phyloP scores from a whole-genome alignment of 2,113 vertebrate genomes.

The Steatornis caripensis region DNA sequence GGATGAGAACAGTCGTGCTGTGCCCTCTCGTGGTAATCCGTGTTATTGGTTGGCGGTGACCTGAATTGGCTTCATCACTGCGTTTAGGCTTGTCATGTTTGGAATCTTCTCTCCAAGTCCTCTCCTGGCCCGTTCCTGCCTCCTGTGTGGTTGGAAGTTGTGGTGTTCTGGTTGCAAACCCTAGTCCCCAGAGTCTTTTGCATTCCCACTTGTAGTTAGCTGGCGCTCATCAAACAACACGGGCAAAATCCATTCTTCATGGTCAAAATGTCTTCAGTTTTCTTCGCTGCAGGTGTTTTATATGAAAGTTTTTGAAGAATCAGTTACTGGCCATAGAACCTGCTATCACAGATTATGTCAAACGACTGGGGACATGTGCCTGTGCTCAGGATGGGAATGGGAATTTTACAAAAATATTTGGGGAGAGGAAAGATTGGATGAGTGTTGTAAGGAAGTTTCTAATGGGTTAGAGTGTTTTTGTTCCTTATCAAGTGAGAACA shows the following conservation, averaged over 20 bases:
- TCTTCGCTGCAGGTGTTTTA: background rate
- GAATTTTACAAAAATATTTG: background rate
- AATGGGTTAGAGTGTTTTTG: background rate
- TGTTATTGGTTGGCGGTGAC: fast-evolving
- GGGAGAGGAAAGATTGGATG: background rate
- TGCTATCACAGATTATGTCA: background rate
- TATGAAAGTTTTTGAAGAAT: background rate
- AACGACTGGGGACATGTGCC: background rate
- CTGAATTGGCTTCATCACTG: background rate
- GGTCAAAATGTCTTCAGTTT: background rate
- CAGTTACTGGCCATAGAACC: background rate
- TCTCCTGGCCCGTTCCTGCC: background rate
- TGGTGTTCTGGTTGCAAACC: background rate
- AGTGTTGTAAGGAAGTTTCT: background rate
- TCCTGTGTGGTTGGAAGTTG: background rate
- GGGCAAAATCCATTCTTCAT: background rate
- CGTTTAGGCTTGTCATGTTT: background rate
- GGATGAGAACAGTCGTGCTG: background rate
- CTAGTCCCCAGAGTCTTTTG: background rate
- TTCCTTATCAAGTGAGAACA: background rate
- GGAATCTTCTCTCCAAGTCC: background rate
- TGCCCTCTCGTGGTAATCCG: constrained; percentile 5
- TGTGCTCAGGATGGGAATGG: background rate
- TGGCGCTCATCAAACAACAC: background rate
- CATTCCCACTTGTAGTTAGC: background rate